Percentiles rank a stretch among this genome's conserved stretches.
These are phyloP conservation scores for Spea hammondii DNA, from an alignment of 2,797 vertebrate genomes.

Conservation along the genomic window DNA sequence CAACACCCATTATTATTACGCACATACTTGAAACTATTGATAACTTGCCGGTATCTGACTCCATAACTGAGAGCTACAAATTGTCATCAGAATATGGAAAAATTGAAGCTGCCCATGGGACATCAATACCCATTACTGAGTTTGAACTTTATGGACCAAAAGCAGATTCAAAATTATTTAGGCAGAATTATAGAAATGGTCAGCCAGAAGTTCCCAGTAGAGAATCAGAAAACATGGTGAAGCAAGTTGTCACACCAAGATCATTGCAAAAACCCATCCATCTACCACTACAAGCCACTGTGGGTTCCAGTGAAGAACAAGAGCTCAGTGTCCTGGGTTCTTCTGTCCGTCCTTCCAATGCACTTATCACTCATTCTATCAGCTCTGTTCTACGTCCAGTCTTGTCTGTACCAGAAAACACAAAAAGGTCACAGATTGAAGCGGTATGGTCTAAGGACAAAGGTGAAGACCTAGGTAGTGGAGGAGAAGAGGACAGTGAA, in stretches of 20 bases:
- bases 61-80: neutral
- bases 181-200: neutral
- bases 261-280: neutral
- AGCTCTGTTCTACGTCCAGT: neutral
- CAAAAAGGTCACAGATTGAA: slow-evolving; percentile 4
- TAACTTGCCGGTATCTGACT: neutral
- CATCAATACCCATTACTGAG: neutral
- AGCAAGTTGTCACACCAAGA: neutral
- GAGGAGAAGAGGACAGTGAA: slow-evolving; percentile 51
- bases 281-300: neutral
- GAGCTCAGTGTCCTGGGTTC: neutral
- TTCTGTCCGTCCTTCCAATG: neutral
- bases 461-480: slow-evolving; percentile 55
- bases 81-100: neutral
- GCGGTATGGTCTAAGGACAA: slow-evolving; percentile 36
- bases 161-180: neutral
- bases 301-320: neutral
- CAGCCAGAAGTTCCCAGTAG: neutral
- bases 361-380: neutral
- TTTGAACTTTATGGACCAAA: neutral
- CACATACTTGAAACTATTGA: slow-evolving; percentile 3
- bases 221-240: neutral
- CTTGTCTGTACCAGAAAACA: neutral
- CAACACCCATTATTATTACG: neutral
- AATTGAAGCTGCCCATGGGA: neutral